Evolutionary conservation across 2,888 invertebrate genomes (phyloP).

Genomic region (Anarsia innoxiella): DNA sequence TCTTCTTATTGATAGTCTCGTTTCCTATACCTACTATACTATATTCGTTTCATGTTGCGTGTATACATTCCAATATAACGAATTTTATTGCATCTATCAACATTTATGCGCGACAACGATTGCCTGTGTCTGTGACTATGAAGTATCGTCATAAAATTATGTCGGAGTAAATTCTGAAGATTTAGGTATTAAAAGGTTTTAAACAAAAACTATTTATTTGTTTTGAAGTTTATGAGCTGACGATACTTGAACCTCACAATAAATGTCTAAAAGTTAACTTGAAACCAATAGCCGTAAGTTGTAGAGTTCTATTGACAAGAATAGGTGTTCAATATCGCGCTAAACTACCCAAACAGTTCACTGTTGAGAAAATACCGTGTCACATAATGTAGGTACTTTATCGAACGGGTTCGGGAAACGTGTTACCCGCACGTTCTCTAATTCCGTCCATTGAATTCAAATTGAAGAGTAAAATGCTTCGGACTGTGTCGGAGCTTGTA

Average conservation of each 20-base stretch:
- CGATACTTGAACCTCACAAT: too few relatives aligned
- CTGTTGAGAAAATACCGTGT: slow-evolving; percentile 40
- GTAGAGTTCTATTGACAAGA: slow-evolving; percentile 9
- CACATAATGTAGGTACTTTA: slow-evolving; percentile 53
- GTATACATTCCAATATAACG: too few relatives aligned
- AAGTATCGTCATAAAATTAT: too few relatives aligned
- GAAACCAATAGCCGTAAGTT: slow-evolving; percentile 8
- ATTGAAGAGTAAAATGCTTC: slow-evolving; percentile 65
- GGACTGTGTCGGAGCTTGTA: slow-evolving; percentile 43
- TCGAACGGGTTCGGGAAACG: slow-evolving; percentile 37
- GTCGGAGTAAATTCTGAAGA: too few relatives aligned
- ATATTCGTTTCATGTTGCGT: too few relatives aligned
- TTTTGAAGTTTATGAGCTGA: too few relatives aligned
- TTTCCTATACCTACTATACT: too few relatives aligned
- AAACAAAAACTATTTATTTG: background rate
- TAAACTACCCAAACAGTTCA: slow-evolving; percentile 29
- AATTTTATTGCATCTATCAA: too few relatives aligned
- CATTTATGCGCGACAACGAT: too few relatives aligned
- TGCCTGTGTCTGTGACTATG: too few relatives aligned
- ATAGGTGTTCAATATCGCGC: slow-evolving; percentile 13
- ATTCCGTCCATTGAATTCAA: slow-evolving; percentile 70
- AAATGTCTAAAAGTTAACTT: slow-evolving; percentile 4
- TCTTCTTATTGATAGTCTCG: too few relatives aligned
- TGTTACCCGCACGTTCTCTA: slow-evolving; percentile 49
- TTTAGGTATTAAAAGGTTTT: too few relatives aligned